Base-by-base conservation (phyloP, 2,113 vertebrate genomes). In the Erpornis zantholeuca region DNA sequence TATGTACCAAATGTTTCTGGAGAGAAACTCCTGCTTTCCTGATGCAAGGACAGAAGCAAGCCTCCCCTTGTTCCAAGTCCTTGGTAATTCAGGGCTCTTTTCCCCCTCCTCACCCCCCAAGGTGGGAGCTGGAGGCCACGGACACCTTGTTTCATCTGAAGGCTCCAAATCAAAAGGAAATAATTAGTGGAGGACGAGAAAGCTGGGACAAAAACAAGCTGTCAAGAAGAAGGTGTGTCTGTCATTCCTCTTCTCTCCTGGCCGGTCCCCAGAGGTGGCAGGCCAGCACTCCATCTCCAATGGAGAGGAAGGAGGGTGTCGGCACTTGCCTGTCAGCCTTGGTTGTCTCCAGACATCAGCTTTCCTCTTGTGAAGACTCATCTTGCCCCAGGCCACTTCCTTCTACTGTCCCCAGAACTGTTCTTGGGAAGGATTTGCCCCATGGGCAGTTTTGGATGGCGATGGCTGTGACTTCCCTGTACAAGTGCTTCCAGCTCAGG, bases 201-300 rank as follows among this genome's bases (percentile, higher is more conserved):
- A 69, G 36, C 73, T 76, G 23, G 53, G 66, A 76, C 0, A 12
- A 94, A 94, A 96, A 87, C 63, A 86, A 89, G 87, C 91, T 92
- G 94, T 94, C 91, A 95, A 54, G 86, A 72, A 92, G 95, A 72
- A 89, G 84, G 90, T 94, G 89, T 72, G 78, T 42, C 80, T 96
- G 84, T 85, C 93, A 96, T 91, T 27, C 49, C 70, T 82, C 25
- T 71, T 89, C 47, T 73, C 78, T 86, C 21, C 54, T 22, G 64
- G 72, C 23, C 0, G 0, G 20, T 27, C 38, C 70, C 61, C 36
- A 82, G 86, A 64, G 61, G 80, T 65, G 45, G 73, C 53, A 87
- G 64, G n/a, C 28, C 11, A 45, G 45, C 2, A 5, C 59, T 66
- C 27, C 0, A 0, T 72, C 59, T 77, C 50, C 0, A 1, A 14